phyloP scores from a whole-genome alignment of 2,797 vertebrate species.

The Lateolabrax maculatus region DNA sequence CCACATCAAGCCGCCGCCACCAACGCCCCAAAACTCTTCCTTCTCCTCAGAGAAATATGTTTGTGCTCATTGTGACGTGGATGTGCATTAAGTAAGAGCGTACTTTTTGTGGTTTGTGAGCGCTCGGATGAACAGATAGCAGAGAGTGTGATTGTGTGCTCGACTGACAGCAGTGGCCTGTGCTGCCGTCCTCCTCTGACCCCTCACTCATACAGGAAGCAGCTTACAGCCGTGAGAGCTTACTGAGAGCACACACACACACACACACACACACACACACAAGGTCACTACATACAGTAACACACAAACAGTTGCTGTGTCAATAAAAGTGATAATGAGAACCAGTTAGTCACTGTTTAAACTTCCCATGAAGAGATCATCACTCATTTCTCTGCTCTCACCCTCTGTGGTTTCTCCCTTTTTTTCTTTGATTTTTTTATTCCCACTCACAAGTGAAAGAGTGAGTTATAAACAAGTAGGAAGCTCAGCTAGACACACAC shows the following conservation, averaged over 20 bases:
- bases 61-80: not conserved
- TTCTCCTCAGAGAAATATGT: slow-evolving; percentile 1
- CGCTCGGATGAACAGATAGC: slow-evolving; percentile 32
- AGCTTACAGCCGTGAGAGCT: slow-evolving; percentile 11
- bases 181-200: not conserved
- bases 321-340: slow-evolving; percentile 25
- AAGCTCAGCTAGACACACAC: slow-evolving; percentile 26
- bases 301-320: slow-evolving; percentile 12
- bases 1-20: not conserved
- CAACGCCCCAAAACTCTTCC: slow-evolving; percentile 19
- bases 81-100: not conserved
- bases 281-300: slow-evolving; percentile 5
- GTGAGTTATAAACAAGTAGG: slow-evolving; percentile 41
- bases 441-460: not conserved
- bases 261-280: slow-evolving; percentile 6
- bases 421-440: slow-evolving; percentile 13
- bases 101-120: slow-evolving; percentile 36
- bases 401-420: not conserved
- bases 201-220: slow-evolving; percentile 39
- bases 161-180: not conserved
- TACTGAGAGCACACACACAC: slow-evolving; percentile 3
- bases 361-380: slow-evolving; percentile 16
- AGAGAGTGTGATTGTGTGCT: not conserved
- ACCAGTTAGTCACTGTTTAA: slow-evolving; percentile 20
- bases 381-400: slow-evolving; percentile 4